Evolutionary conservation across 1,140 invertebrate species (phyloP).

Genomic region (Caenorhabditis elegans): WBcel235 BX284603.4:5757501-5758000

Average conservation of each 20-base stretch:
- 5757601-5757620: not conserved
- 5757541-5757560: not conserved
- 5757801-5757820: too few species aligned
- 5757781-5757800: too few species aligned
- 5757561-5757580: not conserved
- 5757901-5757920: too few species aligned
- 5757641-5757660: not conserved
- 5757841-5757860: slow-evolving; percentile 5
- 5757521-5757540: too few species aligned
- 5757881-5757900: not conserved
- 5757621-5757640: not conserved
- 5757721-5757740: too few species aligned
- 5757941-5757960: too few species aligned
- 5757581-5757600: not conserved
- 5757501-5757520: too few species aligned
- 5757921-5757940: too few species aligned
- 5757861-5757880: slow-evolving; percentile 13
- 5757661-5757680: not conserved
- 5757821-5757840: not conserved
- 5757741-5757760: too few species aligned
- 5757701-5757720: not conserved
- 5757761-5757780: too few species aligned
- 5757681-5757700: not conserved
- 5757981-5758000: too few species aligned
- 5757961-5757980: too few species aligned